phyloP scores from a whole-genome alignment of 2,888 invertebrate genomes.

The Mantis religiosa region DNA sequence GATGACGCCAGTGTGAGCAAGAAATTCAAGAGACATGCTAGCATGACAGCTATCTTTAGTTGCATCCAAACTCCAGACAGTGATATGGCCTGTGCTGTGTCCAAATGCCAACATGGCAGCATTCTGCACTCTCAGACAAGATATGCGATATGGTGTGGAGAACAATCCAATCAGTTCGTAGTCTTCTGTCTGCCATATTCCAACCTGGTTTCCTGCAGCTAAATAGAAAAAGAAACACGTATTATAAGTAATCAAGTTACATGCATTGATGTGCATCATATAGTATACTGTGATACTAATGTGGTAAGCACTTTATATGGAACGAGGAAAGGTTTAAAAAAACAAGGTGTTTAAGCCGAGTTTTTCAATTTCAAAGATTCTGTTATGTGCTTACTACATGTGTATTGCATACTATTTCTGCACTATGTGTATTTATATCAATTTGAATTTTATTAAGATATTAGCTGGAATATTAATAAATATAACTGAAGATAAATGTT shows the following conservation, averaged over 20 bases:
- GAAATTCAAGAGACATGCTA: slow-evolving; percentile 1
- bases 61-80: slow-evolving; percentile 15
- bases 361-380: too few relatives aligned
- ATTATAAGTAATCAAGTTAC: background rate
- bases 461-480: too few relatives aligned
- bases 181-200: slow-evolving; percentile 23
- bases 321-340: too few relatives aligned
- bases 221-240: background rate
- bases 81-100: slow-evolving; percentile 24
- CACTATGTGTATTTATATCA: too few relatives aligned
- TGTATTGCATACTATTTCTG: too few relatives aligned
- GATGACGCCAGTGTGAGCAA: slow-evolving; percentile 27
- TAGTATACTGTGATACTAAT: too few relatives aligned
- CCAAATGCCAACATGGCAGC: slow-evolving; percentile 18
- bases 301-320: too few relatives aligned
- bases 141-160: slow-evolving; percentile 18
- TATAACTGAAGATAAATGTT: too few relatives aligned
- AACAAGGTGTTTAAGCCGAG: too few relatives aligned
- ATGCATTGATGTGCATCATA: too few relatives aligned
- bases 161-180: slow-evolving; percentile 22
- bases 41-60: slow-evolving; percentile 3
- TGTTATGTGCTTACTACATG: too few relatives aligned
- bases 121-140: slow-evolving; percentile 17
- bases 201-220: slow-evolving; percentile 27
- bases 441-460: too few relatives aligned